phyloP scores from a whole-genome alignment of 2,888 invertebrate genomes.

The Andricus curvator region DNA sequence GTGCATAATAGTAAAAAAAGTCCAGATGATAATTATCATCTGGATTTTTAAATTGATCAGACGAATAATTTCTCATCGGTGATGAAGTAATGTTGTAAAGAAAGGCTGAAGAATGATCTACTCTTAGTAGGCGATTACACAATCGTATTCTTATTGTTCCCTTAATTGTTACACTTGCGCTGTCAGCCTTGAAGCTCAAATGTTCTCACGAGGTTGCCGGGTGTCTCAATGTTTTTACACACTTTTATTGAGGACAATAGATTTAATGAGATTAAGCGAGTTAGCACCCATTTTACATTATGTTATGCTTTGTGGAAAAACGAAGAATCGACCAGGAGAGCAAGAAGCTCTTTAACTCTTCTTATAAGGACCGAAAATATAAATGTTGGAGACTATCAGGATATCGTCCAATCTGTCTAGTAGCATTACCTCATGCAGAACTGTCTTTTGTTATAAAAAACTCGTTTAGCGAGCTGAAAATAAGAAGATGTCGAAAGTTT shows the following conservation, averaged over 20 bases:
- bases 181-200: background rate
- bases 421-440: background rate
- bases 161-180: constrained; percentile 16
- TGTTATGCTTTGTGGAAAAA: constrained; percentile 17
- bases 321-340: constrained; percentile 12
- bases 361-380: background rate
- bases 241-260: constrained; percentile 33
- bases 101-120: background rate
- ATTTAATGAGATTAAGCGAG: constrained; percentile 32
- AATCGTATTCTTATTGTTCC: constrained; percentile 1
- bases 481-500: background rate
- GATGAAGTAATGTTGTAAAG: background rate
- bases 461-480: background rate
- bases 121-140: background rate
- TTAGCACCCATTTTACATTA: constrained; percentile 14
- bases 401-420: background rate
- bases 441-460: background rate
- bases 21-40: no score
- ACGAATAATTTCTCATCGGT: background rate
- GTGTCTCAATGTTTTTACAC: constrained; percentile 36
- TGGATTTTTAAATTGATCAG: background rate
- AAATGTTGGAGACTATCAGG: background rate
- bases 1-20: no score
- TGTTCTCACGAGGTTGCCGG: constrained; percentile 31
- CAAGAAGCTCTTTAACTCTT: background rate